A percentile compares a stretch with the other conserved stretches of the same genome.
phyloP scores from a whole-genome alignment of 2,113 vertebrate species.

The Chloropsis cyanopogon region DNA sequence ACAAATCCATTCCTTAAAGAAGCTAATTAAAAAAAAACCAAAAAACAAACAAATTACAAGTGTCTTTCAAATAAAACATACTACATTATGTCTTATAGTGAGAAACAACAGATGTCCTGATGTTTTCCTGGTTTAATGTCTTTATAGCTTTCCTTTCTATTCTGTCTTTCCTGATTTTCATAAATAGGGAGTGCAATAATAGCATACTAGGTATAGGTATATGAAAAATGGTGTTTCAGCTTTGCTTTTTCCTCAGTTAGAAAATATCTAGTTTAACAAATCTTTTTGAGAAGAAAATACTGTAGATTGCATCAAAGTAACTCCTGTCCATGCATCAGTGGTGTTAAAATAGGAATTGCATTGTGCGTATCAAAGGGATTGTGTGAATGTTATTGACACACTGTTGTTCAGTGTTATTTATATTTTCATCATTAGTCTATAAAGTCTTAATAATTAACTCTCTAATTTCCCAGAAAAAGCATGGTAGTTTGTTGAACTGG shows the following conservation, averaged over 20 bases:
- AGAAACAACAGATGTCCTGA: neutral
- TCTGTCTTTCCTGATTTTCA: neutral
- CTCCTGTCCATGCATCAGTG: neutral
- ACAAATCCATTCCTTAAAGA: neutral
- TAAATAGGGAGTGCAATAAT: neutral
- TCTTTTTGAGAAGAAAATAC: neutral
- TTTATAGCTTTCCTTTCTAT: neutral
- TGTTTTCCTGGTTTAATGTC: neutral
- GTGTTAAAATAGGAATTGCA: neutral
- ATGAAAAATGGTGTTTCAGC: neutral
- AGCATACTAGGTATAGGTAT: neutral
- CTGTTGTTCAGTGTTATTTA: conserved; percentile 52
- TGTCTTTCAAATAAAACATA: neutral
- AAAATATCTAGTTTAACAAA: neutral
- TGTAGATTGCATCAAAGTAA: neutral
- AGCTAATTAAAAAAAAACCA: neutral
- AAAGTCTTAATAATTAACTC: conserved; percentile 69
- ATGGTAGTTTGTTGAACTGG: conserved; percentile 70
- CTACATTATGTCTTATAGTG: neutral
- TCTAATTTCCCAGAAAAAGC: conserved; percentile 66
- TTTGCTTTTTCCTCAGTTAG: neutral
- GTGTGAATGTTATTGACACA: conserved; percentile 6
- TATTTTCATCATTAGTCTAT: conserved; percentile 63
- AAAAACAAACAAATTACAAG: neutral
- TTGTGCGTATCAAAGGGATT: neutral